These are phyloP conservation scores for Odobenus rosmarus DNA, from an alignment of 2,113 vertebrate species.

Conservation along the genomic window DNA sequence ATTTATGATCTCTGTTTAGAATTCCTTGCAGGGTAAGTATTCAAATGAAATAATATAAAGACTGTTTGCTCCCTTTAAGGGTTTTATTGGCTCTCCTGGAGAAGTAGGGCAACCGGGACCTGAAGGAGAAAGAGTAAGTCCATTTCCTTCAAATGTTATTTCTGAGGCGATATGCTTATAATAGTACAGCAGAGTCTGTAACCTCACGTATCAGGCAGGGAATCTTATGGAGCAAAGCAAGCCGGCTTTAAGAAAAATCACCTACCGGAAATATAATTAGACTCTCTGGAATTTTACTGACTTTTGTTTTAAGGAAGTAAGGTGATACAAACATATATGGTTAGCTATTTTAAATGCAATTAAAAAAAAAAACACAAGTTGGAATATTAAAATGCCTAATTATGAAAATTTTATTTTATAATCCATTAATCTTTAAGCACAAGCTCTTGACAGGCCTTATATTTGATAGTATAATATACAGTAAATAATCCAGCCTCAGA, in stretches of 20 bases:
- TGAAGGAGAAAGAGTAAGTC: slow-evolving; percentile 95
- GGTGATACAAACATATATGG: not conserved
- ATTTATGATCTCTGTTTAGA: not conserved
- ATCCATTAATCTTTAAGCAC: not conserved
- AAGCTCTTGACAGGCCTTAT: not conserved
- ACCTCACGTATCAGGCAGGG: not conserved
- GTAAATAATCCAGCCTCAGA: not conserved
- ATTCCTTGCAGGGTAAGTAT: not conserved
- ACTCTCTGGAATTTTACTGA: not conserved
- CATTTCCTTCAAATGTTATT: not conserved
- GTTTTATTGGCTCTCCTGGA: slow-evolving; percentile 97
- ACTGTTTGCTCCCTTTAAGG: slow-evolving; percentile 86
- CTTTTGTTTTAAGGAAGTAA: slow-evolving; percentile 27
- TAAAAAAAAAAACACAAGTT: not conserved
- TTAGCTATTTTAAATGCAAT: not conserved
- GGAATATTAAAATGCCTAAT: not conserved
- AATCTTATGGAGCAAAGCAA: not conserved
- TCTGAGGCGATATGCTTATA: not conserved
- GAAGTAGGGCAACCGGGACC: slow-evolving; percentile 91
- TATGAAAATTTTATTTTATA: not conserved
- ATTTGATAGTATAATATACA: not conserved
- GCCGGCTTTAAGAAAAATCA: not conserved
- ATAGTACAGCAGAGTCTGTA: not conserved
- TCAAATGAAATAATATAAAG: slow-evolving; percentile 51
- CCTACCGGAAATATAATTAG: not conserved